Percentiles rank a stretch among this genome's conserved stretches.
These are phyloP conservation scores for Lymantria monacha DNA, from an alignment of 2,888 invertebrate species.

Conservation along the genomic window DNA sequence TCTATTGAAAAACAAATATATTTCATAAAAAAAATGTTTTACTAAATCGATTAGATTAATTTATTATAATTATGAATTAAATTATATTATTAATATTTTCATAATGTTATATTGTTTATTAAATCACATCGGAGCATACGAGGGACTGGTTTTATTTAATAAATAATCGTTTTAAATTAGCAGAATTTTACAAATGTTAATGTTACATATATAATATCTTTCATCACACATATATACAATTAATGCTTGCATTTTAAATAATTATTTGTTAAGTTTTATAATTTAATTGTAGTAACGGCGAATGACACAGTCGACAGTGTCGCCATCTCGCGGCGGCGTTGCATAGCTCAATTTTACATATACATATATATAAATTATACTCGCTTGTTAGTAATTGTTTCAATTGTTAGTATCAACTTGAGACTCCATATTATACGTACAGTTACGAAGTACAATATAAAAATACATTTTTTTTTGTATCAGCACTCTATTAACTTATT, in stretches of 20 bases:
- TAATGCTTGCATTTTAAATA: conserved; percentile 10
- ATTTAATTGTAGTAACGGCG: conserved; percentile 10
- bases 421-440: conserved; percentile 17
- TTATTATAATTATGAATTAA: too few species aligned
- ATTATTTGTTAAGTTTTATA: conserved; percentile 1
- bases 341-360: conserved; percentile 77
- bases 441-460: not conserved
- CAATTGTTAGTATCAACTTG: conserved; percentile 42
- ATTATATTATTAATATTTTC: not conserved
- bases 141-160: not conserved
- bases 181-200: conserved; percentile 3
- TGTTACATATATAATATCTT: not conserved
- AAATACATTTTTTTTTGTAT: too few species aligned
- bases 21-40: too few species aligned
- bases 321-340: conserved; percentile 47
- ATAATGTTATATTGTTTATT: too few species aligned
- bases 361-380: conserved; percentile 59
- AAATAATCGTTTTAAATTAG: not conserved
- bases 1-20: too few species aligned
- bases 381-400: conserved; percentile 69
- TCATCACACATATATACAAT: not conserved
- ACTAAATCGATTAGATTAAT: too few species aligned
- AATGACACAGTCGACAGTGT: conserved; percentile 27
- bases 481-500: too few species aligned
- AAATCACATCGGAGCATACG: not conserved